Base-by-base conservation (phyloP, 2,797 vertebrate species). In the Chrysocyon brachyurus region DNA sequence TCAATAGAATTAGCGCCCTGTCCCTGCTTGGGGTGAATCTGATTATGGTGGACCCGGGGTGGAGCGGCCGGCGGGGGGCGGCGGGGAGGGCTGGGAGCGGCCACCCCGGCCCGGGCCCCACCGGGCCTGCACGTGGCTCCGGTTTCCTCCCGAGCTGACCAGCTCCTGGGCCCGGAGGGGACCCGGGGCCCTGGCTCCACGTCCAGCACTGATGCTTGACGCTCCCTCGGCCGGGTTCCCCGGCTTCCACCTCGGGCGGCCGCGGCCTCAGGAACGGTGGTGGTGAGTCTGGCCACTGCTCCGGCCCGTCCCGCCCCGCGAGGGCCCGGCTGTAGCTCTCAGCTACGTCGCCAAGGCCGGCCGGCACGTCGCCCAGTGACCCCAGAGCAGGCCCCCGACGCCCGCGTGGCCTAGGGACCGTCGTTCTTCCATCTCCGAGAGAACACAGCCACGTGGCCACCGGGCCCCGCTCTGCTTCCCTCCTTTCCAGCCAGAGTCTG, bases 391-490 rank as follows among this genome's bases (percentile, higher is more conserved):
- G 5, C 22, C 6, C 22, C 21, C 5, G 12, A 24, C 10, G 36
- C 40, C 88, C 40, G 40, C 40, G 40, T 46, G 40, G 7, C 40
- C 40, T 7, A 46, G 8, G 40, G 40, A 46, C 7, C 40, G 40
- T 9, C 52, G 54, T 46, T 40, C 77, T 40, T 73, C 24, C 2
- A 2, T 1, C 7, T 49, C 75, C 5, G 0, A 17, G 31, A 66
- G 73, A 33, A 2, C 6, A 5, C 0, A 10, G 33, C 12, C 59
- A 16, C 0, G 1, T 8, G 70, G 46, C 19, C 5, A 0, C 1
- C 0, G 15, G 11, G 15, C 24, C 33, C 56, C 54, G 1, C 10
- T 15, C 2, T 0, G 0, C 26, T 21, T 26, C 54, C 12, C 49
- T 57, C 40, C 59, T 73, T 85, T 2, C 14, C n/a, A 17, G 75